Conservation (phyloP, 2,113 vertebrate genomes). For the Bufo bufo region DNA sequence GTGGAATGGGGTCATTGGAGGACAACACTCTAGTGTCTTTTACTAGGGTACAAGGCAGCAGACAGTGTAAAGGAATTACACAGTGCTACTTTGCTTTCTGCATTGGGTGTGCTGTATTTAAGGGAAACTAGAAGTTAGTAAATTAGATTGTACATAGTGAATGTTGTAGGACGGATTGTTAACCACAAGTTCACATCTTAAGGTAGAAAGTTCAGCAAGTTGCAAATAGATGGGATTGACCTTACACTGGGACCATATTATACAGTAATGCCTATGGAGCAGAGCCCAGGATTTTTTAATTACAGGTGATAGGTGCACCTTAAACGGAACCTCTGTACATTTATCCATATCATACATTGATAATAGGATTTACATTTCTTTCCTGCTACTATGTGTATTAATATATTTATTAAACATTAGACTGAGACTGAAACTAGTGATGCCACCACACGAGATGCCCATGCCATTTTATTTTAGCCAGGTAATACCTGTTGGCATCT, state of each 20-base stretch:
- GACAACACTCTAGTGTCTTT: constrained; percentile 14
- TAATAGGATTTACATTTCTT: background rate
- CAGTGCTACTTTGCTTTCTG: background rate
- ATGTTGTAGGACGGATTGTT: background rate
- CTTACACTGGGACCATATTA: background rate
- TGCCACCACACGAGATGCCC: background rate
- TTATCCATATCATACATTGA: background rate
- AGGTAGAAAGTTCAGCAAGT: background rate
- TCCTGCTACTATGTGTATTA: background rate
- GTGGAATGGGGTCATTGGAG: constrained; percentile 29
- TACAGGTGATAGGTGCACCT: background rate
- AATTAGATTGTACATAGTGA: background rate
- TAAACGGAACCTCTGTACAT: background rate
- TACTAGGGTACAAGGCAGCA: constrained; percentile 21
- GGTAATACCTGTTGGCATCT: too few species aligned
- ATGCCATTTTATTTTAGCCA: background rate
- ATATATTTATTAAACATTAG: background rate
- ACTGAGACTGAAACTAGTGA: background rate
- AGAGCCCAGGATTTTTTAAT: background rate
- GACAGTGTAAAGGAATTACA: background rate
- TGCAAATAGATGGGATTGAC: background rate
- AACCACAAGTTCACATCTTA: background rate
- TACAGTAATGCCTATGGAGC: background rate
- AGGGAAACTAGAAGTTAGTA: background rate
- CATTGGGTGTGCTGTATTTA: background rate